Base-by-base conservation (phyloP, 2,113 vertebrate species). In the Danio rerio region DNA sequence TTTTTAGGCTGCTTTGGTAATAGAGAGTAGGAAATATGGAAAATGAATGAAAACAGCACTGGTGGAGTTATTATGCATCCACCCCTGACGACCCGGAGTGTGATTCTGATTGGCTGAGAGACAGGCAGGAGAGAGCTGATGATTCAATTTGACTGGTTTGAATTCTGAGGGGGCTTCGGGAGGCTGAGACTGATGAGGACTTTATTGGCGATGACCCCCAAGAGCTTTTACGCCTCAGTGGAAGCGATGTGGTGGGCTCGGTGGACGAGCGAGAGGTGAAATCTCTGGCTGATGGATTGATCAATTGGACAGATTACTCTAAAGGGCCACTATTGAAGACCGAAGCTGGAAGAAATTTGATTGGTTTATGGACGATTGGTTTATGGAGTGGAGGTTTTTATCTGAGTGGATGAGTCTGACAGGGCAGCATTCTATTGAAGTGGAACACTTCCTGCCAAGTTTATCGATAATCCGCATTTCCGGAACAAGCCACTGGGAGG, bases 161-260 rank as follows among this genome's bases (percentile, higher is more conserved):
- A 43, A 66, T 79, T 42, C 16, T 21, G 21, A 79, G 55, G 7
- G 31, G 16, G 21, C 47, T 66, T 55, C 66, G 31, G 77, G 49
- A 79, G 49, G 16, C 20, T 40, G 76, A 52, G 61, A 63, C 62
- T 66, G 62, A 66, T 78, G 76, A 66, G 62, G 77, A 79, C 21
- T 79, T 77, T 65, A 42, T 42, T 79, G 77, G 15, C 7, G 4
- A 42, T 66, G 62, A 79, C 50, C 77, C 62, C 68, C 3, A n/a
- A 18, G 47, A 18, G 47, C 5, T 52, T 53, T 78, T n/a, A 55
- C 16, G 50, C 49, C 9, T 68, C 62, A 79, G 49, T 66, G 43
- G 8, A 62, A 11, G 13, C 5, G 0, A 40, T 9, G 0, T 68
- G 0, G 13, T 10, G 12, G 12, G 42, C 18, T 61, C 12, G 0